Conservation (phyloP, 92 coral and sea anemone species). For the Parazoanthus darwini region DNA sequence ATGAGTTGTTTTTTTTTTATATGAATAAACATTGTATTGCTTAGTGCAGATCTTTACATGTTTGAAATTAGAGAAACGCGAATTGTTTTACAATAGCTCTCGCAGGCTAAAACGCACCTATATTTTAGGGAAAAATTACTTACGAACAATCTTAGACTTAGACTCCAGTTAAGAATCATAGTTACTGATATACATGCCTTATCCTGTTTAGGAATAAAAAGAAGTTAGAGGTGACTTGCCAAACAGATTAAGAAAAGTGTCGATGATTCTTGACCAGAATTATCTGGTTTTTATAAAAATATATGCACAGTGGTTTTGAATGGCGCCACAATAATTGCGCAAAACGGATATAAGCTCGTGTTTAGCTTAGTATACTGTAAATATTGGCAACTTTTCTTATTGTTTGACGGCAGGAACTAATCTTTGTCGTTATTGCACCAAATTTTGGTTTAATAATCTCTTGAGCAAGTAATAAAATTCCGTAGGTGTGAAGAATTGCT, state of each 20-base stretch:
- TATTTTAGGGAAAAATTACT: no score
- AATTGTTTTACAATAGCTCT: background rate
- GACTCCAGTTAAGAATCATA: background rate
- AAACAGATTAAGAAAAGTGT: background rate
- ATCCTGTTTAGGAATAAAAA: background rate
- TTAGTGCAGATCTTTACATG: no score
- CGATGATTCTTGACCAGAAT: background rate
- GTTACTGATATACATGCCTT: no score
- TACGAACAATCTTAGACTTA: no score
- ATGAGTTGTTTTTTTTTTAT: background rate
- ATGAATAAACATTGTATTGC: background rate
- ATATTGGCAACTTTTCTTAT: background rate
- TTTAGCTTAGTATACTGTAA: conserved; percentile 1
- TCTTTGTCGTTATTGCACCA: background rate
- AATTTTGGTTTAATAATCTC: conserved; percentile 20
- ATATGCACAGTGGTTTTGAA: background rate
- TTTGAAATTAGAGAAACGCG: no score
- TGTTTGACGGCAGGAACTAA: conserved; percentile 30
- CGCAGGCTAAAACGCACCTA: background rate
- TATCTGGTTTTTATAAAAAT: background rate
- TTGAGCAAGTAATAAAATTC: background rate
- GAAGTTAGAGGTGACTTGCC: background rate
- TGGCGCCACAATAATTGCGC: conserved; percentile 14
- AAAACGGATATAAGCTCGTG: conserved; percentile 30
- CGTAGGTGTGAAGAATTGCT: conserved; percentile 16